These are phyloP conservation scores for Excalfactoria chinensis DNA, from an alignment of 2,113 vertebrate genomes.

Conservation along the genomic window DNA sequence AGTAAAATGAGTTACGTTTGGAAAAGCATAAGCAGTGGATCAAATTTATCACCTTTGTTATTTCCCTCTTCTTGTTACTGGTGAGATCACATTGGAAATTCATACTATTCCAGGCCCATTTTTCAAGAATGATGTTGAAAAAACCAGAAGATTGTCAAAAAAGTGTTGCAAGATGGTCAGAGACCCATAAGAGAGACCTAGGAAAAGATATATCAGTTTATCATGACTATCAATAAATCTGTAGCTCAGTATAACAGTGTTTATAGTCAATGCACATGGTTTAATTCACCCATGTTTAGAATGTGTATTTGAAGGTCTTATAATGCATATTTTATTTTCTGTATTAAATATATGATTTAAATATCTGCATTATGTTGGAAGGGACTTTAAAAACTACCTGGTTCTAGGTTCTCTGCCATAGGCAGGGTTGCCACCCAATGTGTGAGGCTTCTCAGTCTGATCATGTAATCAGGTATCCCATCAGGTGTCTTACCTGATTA, in stretches of 20 bases:
- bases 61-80: neutral
- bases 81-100: neutral
- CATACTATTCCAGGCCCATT: neutral
- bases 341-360: neutral
- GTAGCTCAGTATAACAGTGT: neutral
- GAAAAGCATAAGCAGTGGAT: neutral
- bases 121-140: neutral
- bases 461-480: too few relatives aligned
- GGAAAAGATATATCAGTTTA: neutral
- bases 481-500: neutral
- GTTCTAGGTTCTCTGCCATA: too few relatives aligned
- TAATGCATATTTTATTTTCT: neutral
- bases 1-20: neutral
- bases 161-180: neutral
- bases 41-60: neutral
- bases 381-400: too few relatives aligned
- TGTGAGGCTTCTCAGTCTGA: too few relatives aligned
- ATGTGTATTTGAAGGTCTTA: neutral
- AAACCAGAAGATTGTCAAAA: neutral
- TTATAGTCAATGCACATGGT: neutral
- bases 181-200: neutral
- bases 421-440: too few relatives aligned
- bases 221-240: neutral
- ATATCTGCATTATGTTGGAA: too few relatives aligned
- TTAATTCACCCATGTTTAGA: neutral